These are phyloP conservation scores for Apoderus coryli DNA, from an alignment of 2,888 invertebrate genomes.

Conservation along the genomic window DNA sequence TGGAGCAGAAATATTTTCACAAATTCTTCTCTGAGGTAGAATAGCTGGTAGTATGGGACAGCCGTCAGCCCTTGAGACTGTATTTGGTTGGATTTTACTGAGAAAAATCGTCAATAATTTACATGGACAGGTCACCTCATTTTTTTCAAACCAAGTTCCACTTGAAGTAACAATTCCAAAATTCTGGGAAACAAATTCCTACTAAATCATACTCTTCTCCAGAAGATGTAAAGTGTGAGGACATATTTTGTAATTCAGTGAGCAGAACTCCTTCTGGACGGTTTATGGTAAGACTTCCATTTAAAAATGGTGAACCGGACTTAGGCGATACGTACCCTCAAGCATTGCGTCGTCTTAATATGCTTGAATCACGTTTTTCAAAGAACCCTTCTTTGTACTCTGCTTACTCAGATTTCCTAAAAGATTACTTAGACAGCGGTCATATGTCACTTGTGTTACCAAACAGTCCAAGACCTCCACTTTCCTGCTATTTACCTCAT, in stretches of 20 bases:
- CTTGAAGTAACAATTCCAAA: conserved; percentile 8
- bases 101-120: too few species aligned
- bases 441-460: conserved; percentile 7
- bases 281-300: conserved; percentile 5
- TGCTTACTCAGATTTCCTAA: conserved; percentile 9
- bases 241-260: conserved; percentile 2
- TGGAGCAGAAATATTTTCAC: too few species aligned
- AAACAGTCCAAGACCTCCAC: not conserved
- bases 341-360: conserved; percentile 6
- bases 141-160: not conserved
- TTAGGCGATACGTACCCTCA: conserved; percentile 8
- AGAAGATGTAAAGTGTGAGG: too few species aligned
- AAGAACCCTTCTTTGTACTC: conserved; percentile 6
- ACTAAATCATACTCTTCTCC: too few species aligned
- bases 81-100: conserved; percentile 7
- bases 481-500: conserved; percentile 11
- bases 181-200: conserved; percentile 11
- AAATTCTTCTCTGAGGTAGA: too few species aligned
- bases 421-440: conserved; percentile 6
- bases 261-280: not conserved
- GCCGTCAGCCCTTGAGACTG: conserved; percentile 4
- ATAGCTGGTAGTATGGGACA: conserved; percentile 1
- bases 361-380: conserved; percentile 6
- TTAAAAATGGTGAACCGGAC: conserved; percentile 7
- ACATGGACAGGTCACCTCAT: too few species aligned